Evolutionary conservation across 2,797 vertebrate genomes (phyloP).

Genomic region (Chelmon rostratus): DNA sequence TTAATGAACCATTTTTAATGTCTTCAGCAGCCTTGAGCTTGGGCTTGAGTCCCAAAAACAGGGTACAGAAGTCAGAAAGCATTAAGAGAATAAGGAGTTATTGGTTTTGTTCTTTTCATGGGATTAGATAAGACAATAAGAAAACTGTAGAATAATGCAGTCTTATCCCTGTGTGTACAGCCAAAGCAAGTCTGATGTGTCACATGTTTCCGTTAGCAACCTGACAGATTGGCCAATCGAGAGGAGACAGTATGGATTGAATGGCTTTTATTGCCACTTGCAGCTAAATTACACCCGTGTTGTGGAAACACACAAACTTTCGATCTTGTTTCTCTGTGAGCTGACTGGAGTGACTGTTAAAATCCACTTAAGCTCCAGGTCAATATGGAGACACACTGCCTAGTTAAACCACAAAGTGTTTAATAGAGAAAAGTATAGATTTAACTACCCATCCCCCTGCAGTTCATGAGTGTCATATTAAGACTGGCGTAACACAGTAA

Average conservation of each 20-base stretch:
- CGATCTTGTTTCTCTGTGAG: constrained; percentile 1
- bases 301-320: not conserved
- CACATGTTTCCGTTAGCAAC: not conserved
- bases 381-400: constrained; percentile 5
- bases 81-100: not conserved
- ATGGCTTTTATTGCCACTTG: constrained; percentile 1
- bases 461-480: constrained; percentile 41
- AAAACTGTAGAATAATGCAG: not conserved
- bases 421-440: constrained; percentile 40
- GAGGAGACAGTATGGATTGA: not conserved
- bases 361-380: constrained; percentile 27
- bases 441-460: constrained; percentile 37
- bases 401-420: constrained; percentile 46
- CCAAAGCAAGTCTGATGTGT: not conserved
- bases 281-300: constrained; percentile 10
- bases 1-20: not conserved
- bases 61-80: no score
- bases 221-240: not conserved
- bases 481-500: constrained; percentile 23
- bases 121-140: not conserved
- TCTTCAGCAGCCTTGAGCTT: not conserved
- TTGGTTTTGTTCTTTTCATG: not conserved
- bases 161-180: not conserved
- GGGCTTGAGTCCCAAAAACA: not conserved
- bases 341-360: constrained; percentile 19